Evolutionary conservation across 2,888 invertebrate genomes (phyloP).

Genomic region (Diarsia mendica): DNA sequence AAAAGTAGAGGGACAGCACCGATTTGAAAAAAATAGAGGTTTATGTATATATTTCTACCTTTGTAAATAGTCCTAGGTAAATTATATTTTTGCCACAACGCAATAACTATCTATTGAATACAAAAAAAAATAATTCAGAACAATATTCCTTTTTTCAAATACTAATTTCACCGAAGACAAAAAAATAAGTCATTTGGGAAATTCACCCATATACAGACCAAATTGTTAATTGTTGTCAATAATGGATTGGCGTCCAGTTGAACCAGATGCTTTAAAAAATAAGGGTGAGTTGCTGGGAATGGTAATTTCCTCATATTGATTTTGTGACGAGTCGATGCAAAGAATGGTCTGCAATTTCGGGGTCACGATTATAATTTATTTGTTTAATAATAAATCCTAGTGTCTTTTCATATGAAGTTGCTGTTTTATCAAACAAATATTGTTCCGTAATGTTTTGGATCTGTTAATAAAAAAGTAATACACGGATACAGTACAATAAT

Average conservation of each 20-base stretch:
- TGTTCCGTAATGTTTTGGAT: neutral
- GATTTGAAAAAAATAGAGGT: no score
- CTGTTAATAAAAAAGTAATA: neutral
- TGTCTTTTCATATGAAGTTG: slow-evolving; percentile 34
- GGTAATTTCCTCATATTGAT: neutral
- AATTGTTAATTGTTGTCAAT: no score
- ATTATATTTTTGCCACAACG: no score
- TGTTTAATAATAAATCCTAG: neutral
- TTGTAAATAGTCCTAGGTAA: no score
- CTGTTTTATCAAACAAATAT: slow-evolving; percentile 12
- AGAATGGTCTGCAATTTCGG: neutral
- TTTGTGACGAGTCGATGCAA: neutral
- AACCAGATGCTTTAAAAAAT: neutral
- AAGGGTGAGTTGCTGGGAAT: neutral
- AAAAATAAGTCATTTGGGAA: no score
- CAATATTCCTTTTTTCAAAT: no score
- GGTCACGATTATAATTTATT: neutral
- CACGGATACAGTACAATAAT: neutral
- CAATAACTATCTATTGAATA: no score
- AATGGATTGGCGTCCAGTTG: neutral
- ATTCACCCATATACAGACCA: no score
- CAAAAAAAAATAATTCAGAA: no score
- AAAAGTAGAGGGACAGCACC: no score
- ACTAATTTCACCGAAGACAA: no score
- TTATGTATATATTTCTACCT: no score